Evolutionary conservation across 2,113 vertebrate species (phyloP), one percentile per base, ranked within the genome.

Genomic region (Cavia porcellus): DNA sequence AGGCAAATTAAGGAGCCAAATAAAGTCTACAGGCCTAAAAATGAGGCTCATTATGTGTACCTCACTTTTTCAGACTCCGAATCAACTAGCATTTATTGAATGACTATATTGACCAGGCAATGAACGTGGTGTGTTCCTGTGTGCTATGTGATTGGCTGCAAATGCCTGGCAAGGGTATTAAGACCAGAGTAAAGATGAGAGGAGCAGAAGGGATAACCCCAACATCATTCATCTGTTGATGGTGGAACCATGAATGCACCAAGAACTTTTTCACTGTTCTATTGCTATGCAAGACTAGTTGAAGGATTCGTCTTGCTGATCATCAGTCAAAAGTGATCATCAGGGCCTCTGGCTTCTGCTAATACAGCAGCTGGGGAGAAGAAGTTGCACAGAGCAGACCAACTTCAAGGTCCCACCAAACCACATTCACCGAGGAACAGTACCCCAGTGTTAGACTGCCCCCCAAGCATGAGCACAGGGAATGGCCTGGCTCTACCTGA

Each of bases 21-120:
- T 97, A 96, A 97, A 95, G 87, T 98, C 92, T 95, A 80, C 28
- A 61, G 92, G 81, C 92, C 94, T 92, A 30, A 70, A 88, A 97
- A 95, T 93, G 85, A 96, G 95, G 81, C 75, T 94, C 84, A 13
- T 3, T 38, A 92, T 82, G 92, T 94, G 66, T 52, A 45, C 75
- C 81, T 97, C 87, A 32, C n/a, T 92, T 90, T 88, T 96, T 93
- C 90, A 90, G 89, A 92, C 93, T 95, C 82, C 75, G 90, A 88
- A 92, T 97, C 96, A 97, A 87, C 96, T 96, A 97, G 94, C 84
- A 88, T 95, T 97, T 97, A 98, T 96, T 97, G 96, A 97, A 96
- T 92, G 97, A 88, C 96, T 97, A 90, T 79, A 96, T 87, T 89
- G 95, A 87, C 87, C 93, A 82, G 83, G 45, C 81, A 50, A 64